These are phyloP conservation scores for Ochropleura plecta DNA, from an alignment of 2,888 invertebrate species.

Conservation along the genomic window DNA sequence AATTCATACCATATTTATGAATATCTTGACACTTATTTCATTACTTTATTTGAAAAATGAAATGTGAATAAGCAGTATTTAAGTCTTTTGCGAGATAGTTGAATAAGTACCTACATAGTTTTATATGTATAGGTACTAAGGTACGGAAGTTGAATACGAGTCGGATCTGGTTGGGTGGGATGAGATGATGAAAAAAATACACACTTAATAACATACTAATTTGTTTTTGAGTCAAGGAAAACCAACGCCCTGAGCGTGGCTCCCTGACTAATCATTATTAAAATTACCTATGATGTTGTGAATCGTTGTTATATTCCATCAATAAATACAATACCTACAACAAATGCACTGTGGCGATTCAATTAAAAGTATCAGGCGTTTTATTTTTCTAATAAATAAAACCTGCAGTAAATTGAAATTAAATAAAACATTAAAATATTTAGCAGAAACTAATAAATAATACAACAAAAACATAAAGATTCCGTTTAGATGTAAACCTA, in stretches of 20 bases:
- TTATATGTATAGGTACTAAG: not conserved
- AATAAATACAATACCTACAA: not conserved
- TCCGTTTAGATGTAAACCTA: slow-evolving; percentile 20
- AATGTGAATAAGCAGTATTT: slow-evolving; percentile 26
- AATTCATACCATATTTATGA: slow-evolving; percentile 17
- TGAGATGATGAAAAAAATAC: not conserved
- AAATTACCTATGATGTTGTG: not conserved
- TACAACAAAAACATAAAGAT: slow-evolving; percentile 15
- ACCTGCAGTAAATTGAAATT: not conserved
- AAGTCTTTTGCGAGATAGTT: slow-evolving; percentile 14
- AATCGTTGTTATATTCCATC: not conserved
- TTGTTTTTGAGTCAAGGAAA: slow-evolving; percentile 1
- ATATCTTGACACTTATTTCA: slow-evolving; percentile 40
- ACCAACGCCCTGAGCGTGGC: no score
- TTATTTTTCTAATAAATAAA: not conserved
- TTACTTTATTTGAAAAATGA: slow-evolving; percentile 33
- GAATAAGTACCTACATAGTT: not conserved
- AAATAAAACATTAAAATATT: slow-evolving; percentile 18
- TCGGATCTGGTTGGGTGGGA: not conserved
- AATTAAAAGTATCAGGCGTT: not conserved
- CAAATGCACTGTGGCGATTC: not conserved
- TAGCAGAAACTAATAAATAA: slow-evolving; percentile 2
- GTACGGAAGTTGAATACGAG: not conserved
- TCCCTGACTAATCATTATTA: not conserved
- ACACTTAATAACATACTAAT: not conserved